Conservation (phyloP, 2,888 invertebrate species). For the Erebia palarica region DNA sequence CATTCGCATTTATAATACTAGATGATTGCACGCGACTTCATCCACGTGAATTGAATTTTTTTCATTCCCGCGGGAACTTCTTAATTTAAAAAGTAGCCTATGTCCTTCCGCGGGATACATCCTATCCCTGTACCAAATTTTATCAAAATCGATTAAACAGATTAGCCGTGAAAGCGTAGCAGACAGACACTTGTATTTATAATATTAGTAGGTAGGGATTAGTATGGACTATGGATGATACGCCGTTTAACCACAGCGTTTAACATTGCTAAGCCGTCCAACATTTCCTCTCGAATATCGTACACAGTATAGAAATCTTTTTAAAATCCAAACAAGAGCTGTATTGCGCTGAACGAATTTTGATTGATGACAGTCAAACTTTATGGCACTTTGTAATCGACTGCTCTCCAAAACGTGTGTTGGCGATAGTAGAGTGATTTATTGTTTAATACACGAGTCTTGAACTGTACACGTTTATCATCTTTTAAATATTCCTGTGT, state of each 20-base stretch:
- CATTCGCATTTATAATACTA: no score
- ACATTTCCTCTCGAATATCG: not conserved
- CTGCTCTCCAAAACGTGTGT: conserved; percentile 32
- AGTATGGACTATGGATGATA: no score
- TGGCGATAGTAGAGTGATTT: conserved; percentile 25
- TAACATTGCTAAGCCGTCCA: not conserved
- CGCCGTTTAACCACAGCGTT: not conserved
- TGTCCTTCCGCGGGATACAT: no score
- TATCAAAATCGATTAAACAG: no score
- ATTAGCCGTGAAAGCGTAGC: no score
- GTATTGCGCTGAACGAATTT: conserved; percentile 28
- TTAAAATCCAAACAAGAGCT: conserved; percentile 23
- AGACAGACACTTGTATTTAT: no score
- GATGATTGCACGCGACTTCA: no score
- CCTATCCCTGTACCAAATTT: not conserved
- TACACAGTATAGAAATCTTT: conserved; percentile 16
- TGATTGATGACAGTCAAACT: conserved; percentile 36
- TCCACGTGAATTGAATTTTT: no score
- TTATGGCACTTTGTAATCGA: conserved; percentile 37
- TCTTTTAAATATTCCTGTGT: conserved; percentile 4
- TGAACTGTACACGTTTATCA: conserved; percentile 1
- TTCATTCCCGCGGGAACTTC: no score
- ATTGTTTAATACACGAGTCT: conserved; percentile 27
- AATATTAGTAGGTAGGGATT: no score
- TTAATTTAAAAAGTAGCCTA: no score